These are phyloP conservation scores for Argynnis bischoffii DNA, from an alignment of 2,888 invertebrate genomes.

Conservation along the genomic window DNA sequence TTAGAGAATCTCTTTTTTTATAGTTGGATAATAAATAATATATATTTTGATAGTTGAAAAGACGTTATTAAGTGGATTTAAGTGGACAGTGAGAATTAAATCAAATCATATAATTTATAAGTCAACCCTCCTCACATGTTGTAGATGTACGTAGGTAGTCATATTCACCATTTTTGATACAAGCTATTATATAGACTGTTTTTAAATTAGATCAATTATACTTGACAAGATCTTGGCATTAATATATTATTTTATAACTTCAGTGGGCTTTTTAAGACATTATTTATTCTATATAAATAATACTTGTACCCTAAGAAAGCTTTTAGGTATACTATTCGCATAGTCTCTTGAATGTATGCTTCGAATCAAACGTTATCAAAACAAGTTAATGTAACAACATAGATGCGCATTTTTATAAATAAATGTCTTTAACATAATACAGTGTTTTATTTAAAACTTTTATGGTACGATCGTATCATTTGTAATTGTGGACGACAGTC, in stretches of 20 bases:
- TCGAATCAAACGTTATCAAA: conserved; percentile 53
- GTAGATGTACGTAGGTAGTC: neutral
- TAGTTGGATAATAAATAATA: too few species aligned
- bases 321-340: conserved; percentile 50
- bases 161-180: conserved; percentile 16
- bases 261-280: conserved; percentile 21
- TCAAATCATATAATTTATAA: neutral
- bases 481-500: neutral
- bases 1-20: too few species aligned
- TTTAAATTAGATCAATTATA: conserved; percentile 4
- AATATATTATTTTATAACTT: conserved; percentile 1
- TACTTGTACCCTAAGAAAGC: conserved; percentile 25
- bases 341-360: conserved; percentile 56
- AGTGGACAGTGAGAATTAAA: conserved; percentile 2
- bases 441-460: conserved; percentile 45
- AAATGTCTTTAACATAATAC: conserved; percentile 64
- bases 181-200: conserved; percentile 1
- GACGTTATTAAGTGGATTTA: neutral
- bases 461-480: neutral
- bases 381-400: conserved; percentile 47
- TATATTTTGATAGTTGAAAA: neutral
- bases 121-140: neutral
- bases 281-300: conserved; percentile 21
- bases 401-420: conserved; percentile 75
- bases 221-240: conserved; percentile 6